Evolutionary conservation across 1,140 invertebrate species (phyloP).

Genomic region (Drosophila miranda): DNA sequence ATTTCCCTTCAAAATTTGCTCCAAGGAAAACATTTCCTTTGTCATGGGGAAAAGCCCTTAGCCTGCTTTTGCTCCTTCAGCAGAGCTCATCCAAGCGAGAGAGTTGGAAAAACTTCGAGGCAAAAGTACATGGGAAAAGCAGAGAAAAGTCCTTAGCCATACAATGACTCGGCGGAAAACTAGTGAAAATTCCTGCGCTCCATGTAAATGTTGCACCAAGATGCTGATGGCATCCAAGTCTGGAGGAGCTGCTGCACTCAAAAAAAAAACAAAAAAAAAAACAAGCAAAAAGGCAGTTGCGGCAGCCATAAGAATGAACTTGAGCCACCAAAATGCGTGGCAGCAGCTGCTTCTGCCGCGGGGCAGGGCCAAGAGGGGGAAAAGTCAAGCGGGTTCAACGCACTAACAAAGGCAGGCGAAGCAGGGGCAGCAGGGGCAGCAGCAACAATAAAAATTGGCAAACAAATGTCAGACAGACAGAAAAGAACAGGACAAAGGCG

Average conservation of each 20-base stretch:
- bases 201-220: constrained; percentile 41
- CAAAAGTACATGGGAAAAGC: no score
- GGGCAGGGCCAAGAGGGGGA: not conserved
- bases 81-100: no score
- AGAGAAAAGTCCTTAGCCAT: constrained; percentile 15
- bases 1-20: constrained; percentile 6
- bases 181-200: constrained; percentile 24
- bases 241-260: constrained; percentile 27
- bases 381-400: constrained; percentile 46
- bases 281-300: no score
- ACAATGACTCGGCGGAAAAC: constrained; percentile 51
- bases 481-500: constrained; percentile 41
- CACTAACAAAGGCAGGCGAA: constrained; percentile 20
- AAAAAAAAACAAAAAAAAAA: not conserved
- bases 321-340: constrained; percentile 41
- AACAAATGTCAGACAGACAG: constrained; percentile 55
- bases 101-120: no score
- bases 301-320: constrained; percentile 38
- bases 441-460: constrained; percentile 49
- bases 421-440: not conserved
- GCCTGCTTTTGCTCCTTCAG: no score
- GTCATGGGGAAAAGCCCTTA: no score
- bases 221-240: constrained; percentile 20
- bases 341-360: constrained; percentile 4
- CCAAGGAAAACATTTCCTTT: not conserved